Evolutionary conservation across 2,888 invertebrate genomes (phyloP), one percentile per base, ranked within the genome.

Genomic region (Cataglyphis albicans): DNA sequence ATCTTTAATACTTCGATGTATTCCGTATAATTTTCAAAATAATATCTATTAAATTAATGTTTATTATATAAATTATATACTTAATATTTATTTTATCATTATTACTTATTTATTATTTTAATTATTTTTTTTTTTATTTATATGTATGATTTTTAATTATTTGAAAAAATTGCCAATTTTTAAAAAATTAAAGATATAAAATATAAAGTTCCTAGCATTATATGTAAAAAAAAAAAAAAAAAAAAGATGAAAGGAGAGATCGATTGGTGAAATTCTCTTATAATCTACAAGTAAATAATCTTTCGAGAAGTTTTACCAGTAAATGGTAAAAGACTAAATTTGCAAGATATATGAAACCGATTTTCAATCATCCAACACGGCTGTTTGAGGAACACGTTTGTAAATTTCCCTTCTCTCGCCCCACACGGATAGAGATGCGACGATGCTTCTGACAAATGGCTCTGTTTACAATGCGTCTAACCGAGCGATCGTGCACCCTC

Each of bases 401-500:
- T 21, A 41, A 41, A 3, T 25, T 15, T 6, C 12, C n/a, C 64
- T 6, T 0, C 7, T 7, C n/a, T 35, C 52, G 44, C n/a, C 5
- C n/a, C n/a, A 1, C 7, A 7, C n/a, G 64, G 35, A 35, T 18
- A 15, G 21, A 35, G 38, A 52, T 29, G 65, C 25, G 52, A 75
- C 73, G 52, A 25, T 21, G n/a, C 65, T 75, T 78, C 89, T 92
- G 92, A 92, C 91, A 92, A 92, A 92, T 92, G 90, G 90, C 87
- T 91, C 89, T 92, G 90, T 92, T 92, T 92, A 91, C 91, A 92
- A 92, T 88, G 89, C 89, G 61, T 86, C 83, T 85, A 82, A 88
- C 86, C 75, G 83, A 83, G 74, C 82, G 89, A 89, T 90, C 84
- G 83, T 70, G 72, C 80, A 70, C 63, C 70, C 64, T 74, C 86